Conservation (phyloP, 2,113 vertebrate genomes). For the Alces alces region DNA sequence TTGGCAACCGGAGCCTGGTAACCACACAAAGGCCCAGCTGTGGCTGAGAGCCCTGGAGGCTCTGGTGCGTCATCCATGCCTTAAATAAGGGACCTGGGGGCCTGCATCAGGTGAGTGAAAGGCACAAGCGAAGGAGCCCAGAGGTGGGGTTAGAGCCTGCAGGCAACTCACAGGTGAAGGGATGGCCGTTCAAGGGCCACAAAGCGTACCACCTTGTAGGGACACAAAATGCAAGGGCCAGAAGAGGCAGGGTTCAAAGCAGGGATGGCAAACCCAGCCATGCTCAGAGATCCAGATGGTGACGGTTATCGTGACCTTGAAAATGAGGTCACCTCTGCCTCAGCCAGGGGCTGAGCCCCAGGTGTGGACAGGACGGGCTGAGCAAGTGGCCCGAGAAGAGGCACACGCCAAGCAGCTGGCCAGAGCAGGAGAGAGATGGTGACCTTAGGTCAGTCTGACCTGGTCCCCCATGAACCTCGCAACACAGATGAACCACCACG, state of each 20-base stretch:
- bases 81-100: slow-evolving; percentile 16
- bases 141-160: background rate
- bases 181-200: fast-evolving
- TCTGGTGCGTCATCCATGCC: background rate
- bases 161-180: background rate
- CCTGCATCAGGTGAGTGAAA: background rate
- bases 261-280: background rate
- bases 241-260: background rate
- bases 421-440: fast-evolving
- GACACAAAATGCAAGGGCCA: background rate
- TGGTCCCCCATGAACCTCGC: background rate
- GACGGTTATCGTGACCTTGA: background rate
- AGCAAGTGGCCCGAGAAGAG: fast-evolving
- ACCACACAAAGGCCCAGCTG: background rate
- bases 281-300: background rate
- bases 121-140: background rate
- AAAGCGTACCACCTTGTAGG: fast-evolving
- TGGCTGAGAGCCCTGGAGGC: background rate
- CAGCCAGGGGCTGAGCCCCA: fast-evolving
- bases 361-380: fast-evolving
- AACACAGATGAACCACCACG: fast-evolving
- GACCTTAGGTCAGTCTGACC: fast-evolving
- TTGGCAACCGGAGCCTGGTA: background rate
- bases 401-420: fast-evolving
- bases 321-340: background rate